A percentile compares a stretch with the other conserved stretches of the same genome.
Conservation (phyloP, 2,113 vertebrate genomes). For the Butastur rufipennis region DNA sequence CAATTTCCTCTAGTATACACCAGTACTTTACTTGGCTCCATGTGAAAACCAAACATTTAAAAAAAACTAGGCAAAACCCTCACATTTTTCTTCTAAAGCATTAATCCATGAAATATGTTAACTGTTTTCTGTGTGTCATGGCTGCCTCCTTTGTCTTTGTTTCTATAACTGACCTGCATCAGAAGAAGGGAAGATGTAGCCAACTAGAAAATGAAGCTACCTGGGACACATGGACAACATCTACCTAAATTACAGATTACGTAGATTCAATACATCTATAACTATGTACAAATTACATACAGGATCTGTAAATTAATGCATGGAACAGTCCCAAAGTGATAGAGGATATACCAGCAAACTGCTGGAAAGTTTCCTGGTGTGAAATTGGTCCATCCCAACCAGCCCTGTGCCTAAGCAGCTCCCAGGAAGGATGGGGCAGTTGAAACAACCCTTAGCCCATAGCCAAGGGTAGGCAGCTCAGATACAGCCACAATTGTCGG, state of each 20-base stretch:
- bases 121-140: not conserved
- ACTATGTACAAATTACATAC: not conserved
- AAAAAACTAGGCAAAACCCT: not conserved
- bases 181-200: not conserved
- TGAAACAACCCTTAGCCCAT: not conserved
- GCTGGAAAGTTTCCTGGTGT: not conserved
- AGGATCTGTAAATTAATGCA: not conserved
- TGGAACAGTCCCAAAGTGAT: not conserved
- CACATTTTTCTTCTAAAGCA: not conserved
- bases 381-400: not conserved
- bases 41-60: not conserved
- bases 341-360: not conserved
- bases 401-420: not conserved
- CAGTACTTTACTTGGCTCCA: not conserved
- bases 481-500: not conserved
- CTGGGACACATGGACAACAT: not conserved
- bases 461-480: not conserved
- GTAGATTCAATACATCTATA: not conserved
- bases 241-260: not conserved
- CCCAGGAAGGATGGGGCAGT: not conserved
- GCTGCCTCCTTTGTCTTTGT: not conserved
- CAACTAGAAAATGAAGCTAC: not conserved
- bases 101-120: not conserved
- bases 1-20: not conserved
- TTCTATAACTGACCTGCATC: not conserved